Percentiles rank a stretch among this genome's conserved stretches.
These are phyloP conservation scores for Sinopyrophorus schimmeli DNA, from an alignment of 2,888 invertebrate genomes.

Conservation along the genomic window DNA sequence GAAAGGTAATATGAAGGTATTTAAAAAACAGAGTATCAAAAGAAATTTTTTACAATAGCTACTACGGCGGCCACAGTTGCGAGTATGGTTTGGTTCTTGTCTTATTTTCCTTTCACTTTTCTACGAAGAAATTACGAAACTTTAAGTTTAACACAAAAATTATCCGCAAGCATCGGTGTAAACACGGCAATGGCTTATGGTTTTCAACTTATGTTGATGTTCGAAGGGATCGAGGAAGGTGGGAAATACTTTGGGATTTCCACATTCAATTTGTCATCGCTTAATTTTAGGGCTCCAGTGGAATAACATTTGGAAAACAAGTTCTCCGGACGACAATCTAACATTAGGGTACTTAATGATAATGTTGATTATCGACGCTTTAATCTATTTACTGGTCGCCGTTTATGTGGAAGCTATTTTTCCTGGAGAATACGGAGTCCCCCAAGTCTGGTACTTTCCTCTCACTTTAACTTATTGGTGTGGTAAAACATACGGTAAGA, in stretches of 20 bases:
- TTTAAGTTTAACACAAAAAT: slow-evolving; percentile 63
- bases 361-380: slow-evolving; percentile 70
- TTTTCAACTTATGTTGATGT: slow-evolving; percentile 71
- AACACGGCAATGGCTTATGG: slow-evolving; percentile 84
- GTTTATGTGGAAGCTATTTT: slow-evolving; percentile 84
- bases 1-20: slow-evolving; percentile 58
- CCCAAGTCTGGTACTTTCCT: slow-evolving; percentile 27
- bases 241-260: slow-evolving; percentile 25
- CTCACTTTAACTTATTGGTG: slow-evolving; percentile 23
- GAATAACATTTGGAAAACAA: slow-evolving; percentile 64
- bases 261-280: not conserved
- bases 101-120: slow-evolving; percentile 53
- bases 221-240: slow-evolving; percentile 73
- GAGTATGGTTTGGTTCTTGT: slow-evolving; percentile 21
- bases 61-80: slow-evolving; percentile 23
- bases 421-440: slow-evolving; percentile 63
- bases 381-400: slow-evolving; percentile 74
- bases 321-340: slow-evolving; percentile 69
- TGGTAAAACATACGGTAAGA: not conserved
- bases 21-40: not conserved
- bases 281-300: slow-evolving; percentile 61
- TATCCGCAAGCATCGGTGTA: slow-evolving; percentile 67
- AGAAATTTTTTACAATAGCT: slow-evolving; percentile 20
- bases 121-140: slow-evolving; percentile 65
- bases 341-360: slow-evolving; percentile 71